Conservation (phyloP, 1,140 invertebrate genomes). For the Drosophila yakuba region DNA sequence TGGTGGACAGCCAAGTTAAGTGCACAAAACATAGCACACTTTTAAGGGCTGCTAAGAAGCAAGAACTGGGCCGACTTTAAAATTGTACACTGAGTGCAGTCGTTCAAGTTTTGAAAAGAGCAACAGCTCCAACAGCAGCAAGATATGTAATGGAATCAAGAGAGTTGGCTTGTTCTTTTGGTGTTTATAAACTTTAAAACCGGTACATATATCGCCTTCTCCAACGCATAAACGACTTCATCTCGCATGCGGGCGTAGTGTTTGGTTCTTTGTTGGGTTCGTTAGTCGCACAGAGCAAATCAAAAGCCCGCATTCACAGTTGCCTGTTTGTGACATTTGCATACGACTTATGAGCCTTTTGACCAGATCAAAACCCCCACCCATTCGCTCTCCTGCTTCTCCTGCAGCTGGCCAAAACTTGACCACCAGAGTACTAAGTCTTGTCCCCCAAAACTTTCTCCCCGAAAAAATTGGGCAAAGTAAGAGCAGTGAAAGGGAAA, state of each 20-base stretch:
- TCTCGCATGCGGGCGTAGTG: not conserved
- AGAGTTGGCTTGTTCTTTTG: too few species aligned
- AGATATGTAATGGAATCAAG: too few species aligned
- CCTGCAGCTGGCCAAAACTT: constrained; percentile 14
- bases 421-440: constrained; percentile 11
- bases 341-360: constrained; percentile 9
- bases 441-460: not conserved
- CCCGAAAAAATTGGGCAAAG: constrained; percentile 12
- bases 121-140: too few species aligned
- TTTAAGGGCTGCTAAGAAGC: not conserved
- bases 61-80: not conserved
- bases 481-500: not conserved
- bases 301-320: constrained; percentile 7
- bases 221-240: not conserved
- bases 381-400: constrained; percentile 6
- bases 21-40: constrained; percentile 28
- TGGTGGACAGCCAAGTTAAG: not conserved
- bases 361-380: not conserved
- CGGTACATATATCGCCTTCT: not conserved
- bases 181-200: not conserved
- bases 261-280: constrained; percentile 27
- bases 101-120: too few species aligned
- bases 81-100: too few species aligned
- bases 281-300: constrained; percentile 16
- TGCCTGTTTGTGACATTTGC: constrained; percentile 33